Conservation (phyloP, 2,113 vertebrate species). For the Hippopotamus amphibius region DNA sequence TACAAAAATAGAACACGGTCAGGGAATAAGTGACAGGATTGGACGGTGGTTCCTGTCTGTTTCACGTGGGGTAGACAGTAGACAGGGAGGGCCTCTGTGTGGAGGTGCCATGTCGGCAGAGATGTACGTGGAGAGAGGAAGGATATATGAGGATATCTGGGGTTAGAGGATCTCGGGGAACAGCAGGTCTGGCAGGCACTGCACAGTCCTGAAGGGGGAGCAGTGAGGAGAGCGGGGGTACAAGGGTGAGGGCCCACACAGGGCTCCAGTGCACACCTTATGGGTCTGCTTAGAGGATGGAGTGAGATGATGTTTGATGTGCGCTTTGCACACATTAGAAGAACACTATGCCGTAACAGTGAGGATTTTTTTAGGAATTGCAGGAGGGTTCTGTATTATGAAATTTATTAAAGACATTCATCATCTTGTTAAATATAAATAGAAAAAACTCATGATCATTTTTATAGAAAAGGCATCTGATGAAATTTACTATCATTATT, state of each 20-base stretch:
- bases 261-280: not conserved
- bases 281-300: not conserved
- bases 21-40: not conserved
- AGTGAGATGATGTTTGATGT: not conserved
- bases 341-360: not conserved
- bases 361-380: conserved; percentile 16
- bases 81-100: not conserved
- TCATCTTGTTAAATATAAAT: conserved; percentile 38
- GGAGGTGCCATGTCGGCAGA: not conserved
- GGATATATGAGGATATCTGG: not conserved
- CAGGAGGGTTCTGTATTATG: not conserved
- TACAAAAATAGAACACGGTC: not conserved
- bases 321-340: not conserved
- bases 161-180: not conserved
- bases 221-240: not conserved
- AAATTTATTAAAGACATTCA: not conserved
- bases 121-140: not conserved
- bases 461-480: conserved; percentile 11
- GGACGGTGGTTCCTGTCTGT: not conserved
- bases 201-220: not conserved
- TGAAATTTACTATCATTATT: not conserved
- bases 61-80: not conserved
- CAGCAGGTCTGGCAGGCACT: not conserved
- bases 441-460: not conserved
- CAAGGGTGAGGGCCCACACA: not conserved